Base-by-base conservation (phyloP, 2,113 vertebrate genomes). In the Chunga burmeisteri region DNA sequence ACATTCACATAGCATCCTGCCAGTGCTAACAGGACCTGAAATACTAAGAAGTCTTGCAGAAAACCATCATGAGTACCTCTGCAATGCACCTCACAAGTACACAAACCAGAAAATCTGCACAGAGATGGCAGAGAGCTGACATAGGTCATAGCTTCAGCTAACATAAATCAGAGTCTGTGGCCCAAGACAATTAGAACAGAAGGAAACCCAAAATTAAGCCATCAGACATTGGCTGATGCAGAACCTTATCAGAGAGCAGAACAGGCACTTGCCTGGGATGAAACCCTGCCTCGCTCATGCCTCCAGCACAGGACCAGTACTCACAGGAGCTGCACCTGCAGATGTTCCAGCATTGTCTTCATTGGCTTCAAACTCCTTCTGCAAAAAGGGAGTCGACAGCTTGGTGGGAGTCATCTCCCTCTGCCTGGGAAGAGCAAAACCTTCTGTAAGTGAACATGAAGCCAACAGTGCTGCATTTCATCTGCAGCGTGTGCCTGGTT, bases 241-340 rank as follows among this genome's bases (percentile, higher is more conserved):
- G n/a, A 93, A 78, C 62, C 21, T 72, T 49, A 44, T 19, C 47
- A 44, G 55, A 73, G 26, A 74, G 18, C 38, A 79, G 56, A 86
- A 58, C 17, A 82, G 68, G 18, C 36, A 49, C 23, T 75, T 81
- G 40, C 44, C 66, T 53, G 53, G 26, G 66, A 47, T 82, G 40
- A 75, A 93, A 53, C 16, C 44, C 70, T 75, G 62, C 27, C 44
- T 29, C 3, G 6, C 55, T 91, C 44, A 29, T 32, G 50, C 74
- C n/a, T 88, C 38, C 55, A 71, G 68, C 30, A 62, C 21, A 78
- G 59, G 23, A 49, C 34, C 77, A 72, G 42, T 94, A 98, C 98
- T 98, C 96, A 99, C 98, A 97, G 53, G 40, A 99, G 95, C 61
- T 99, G 98, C 55, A 81, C 90, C 81, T 99, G 98, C 86, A 99